phyloP scores from a whole-genome alignment of 2,888 invertebrate genomes.

The Apomyelois bistriatella region DNA sequence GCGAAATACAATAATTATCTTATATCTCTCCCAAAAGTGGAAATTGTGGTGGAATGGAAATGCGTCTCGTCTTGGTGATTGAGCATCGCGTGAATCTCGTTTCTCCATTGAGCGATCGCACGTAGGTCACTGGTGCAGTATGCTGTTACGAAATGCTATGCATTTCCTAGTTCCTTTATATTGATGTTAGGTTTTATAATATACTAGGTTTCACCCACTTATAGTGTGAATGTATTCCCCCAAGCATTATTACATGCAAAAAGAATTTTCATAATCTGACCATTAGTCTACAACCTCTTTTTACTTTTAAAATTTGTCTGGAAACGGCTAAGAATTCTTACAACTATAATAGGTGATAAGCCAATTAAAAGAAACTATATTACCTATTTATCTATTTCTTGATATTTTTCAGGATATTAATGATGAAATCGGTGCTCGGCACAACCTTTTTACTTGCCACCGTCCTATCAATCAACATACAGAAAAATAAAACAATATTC shows the following conservation, averaged over 20 bases:
- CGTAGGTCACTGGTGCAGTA: background rate
- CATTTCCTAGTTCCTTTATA: background rate
- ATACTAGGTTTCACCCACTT: no score
- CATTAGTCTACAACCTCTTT: no score
- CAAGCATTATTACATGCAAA: no score
- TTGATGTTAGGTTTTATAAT: no score
- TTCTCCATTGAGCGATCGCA: constrained; percentile 2
- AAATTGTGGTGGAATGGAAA: background rate
- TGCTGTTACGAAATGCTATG: constrained; percentile 1
- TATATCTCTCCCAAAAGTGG: no score
- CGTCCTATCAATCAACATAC: background rate
- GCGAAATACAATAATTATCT: no score
- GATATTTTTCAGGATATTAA: background rate
- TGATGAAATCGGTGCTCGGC: background rate
- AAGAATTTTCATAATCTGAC: no score
- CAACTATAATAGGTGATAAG: no score
- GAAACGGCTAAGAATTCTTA: no score
- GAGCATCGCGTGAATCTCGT: constrained; percentile 4
- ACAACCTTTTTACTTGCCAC: background rate
- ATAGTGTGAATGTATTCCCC: no score
- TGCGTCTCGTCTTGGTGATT: background rate
- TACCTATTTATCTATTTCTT: background rate
- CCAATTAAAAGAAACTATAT: no score
- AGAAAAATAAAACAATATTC: constrained; percentile 31
- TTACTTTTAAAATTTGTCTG: no score